Evolutionary conservation across 2,888 invertebrate species (phyloP).

Genomic region (Anodontia alba): DNA sequence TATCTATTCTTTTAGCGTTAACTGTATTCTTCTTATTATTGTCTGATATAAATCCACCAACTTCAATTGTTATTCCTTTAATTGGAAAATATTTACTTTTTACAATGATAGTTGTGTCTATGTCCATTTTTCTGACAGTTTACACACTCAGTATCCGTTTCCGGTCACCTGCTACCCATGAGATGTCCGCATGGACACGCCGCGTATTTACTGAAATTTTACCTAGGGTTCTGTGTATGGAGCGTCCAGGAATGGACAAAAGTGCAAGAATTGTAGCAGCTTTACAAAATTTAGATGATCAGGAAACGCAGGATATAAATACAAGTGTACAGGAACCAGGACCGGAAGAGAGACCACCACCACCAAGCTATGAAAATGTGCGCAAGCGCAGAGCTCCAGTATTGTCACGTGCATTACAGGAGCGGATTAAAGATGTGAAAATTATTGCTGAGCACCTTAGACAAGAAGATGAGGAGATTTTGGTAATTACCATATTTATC

Average conservation of each 20-base stretch:
- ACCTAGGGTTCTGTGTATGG: constrained; percentile 95
- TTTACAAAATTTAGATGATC: constrained; percentile 74
- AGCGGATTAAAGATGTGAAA: constrained; percentile 67
- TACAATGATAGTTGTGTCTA: constrained; percentile 98
- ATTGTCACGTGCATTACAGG: constrained; percentile 55
- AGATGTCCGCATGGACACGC: constrained; percentile 98
- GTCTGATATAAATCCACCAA: constrained; percentile 99
- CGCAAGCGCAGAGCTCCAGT: background rate
- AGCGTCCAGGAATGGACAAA: constrained; percentile 88
- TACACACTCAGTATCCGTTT: constrained; percentile 98
- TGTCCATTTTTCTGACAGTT: constrained; percentile 97
- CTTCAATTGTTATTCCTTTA: constrained; percentile 97
- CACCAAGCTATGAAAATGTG: constrained; percentile 23
- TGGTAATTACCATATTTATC: too few species aligned
- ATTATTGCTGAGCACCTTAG: constrained; percentile 77
- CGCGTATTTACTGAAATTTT: constrained; percentile 97
- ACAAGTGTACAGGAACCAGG: background rate
- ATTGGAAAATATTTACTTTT: constrained; percentile 97
- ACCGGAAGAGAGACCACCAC: background rate
- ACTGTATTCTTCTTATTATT: constrained; percentile 99
- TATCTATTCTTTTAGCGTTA: constrained; percentile 98
- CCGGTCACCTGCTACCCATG: constrained; percentile 98
- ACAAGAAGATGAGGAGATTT: constrained; percentile 70
- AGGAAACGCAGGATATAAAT: constrained; percentile 70
- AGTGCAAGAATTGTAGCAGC: constrained; percentile 46